Evolutionary conservation across 2,888 invertebrate genomes (phyloP).

Genomic region (Lasioglossum marginatum): DNA sequence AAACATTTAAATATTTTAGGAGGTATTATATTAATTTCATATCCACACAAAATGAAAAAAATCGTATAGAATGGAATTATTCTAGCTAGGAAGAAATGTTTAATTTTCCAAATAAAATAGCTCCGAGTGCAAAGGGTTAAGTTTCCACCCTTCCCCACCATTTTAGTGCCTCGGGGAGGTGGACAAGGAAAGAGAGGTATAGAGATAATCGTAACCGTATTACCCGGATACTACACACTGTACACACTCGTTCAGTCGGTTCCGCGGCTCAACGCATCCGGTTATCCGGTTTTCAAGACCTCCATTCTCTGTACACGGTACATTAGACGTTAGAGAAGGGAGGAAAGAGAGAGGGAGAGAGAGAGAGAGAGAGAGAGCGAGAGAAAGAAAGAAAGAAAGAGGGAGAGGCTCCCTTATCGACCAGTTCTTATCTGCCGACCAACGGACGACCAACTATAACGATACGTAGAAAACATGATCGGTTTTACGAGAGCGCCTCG

Average conservation of each 20-base stretch:
- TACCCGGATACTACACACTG: slow-evolving; percentile 28
- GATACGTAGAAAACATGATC: slow-evolving; percentile 45
- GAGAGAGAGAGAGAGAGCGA: too few species aligned
- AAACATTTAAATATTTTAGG: too few species aligned
- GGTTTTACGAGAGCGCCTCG: slow-evolving; percentile 14
- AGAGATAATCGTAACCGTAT: slow-evolving; percentile 23
- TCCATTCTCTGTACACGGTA: slow-evolving; percentile 4
- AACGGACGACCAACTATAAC: slow-evolving; percentile 12
- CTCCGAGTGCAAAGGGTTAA: too few species aligned
- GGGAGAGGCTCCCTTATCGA: slow-evolving; percentile 25
- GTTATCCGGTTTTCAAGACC: slow-evolving; percentile 24
- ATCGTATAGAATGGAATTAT: too few species aligned
- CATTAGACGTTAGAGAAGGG: slow-evolving; percentile 16
- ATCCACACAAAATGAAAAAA: too few species aligned
- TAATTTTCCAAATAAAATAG: too few species aligned
- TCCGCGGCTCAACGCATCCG: slow-evolving; percentile 6
- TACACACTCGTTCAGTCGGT: slow-evolving; percentile 4
- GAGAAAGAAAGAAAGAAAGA: neutral
- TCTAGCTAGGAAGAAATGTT: too few species aligned
- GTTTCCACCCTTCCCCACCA: too few species aligned
- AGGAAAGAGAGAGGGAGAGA: neutral
- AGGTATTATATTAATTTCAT: too few species aligned
- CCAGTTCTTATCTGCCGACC: slow-evolving; percentile 32
- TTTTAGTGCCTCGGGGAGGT: too few species aligned
- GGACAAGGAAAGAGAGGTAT: neutral